Evolutionary conservation across 2,797 vertebrate genomes (phyloP).

Genomic region (Esox lucius): DNA sequence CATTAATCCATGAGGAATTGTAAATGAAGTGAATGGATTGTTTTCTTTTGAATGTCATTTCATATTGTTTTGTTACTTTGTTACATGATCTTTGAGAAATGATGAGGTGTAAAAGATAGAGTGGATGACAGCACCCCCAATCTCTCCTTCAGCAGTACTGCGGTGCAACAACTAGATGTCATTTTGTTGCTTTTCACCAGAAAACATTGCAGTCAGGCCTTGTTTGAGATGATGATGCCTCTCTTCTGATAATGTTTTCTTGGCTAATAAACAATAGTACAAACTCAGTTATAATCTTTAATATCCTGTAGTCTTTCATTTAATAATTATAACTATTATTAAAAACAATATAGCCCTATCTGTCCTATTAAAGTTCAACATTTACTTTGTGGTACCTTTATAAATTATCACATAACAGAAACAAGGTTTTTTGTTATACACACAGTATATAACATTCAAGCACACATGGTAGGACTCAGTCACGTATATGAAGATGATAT

Average conservation of each 20-base stretch:
- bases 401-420: too few species aligned
- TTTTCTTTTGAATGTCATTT: background rate
- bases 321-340: too few species aligned
- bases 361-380: too few species aligned
- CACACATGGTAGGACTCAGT: too few species aligned
- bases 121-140: conserved; percentile 23
- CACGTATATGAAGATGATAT: too few species aligned
- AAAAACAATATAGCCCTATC: too few species aligned
- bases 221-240: background rate
- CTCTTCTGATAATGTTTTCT: background rate
- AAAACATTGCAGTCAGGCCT: background rate
- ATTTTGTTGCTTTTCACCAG: background rate
- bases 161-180: background rate
- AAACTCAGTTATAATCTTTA: background rate
- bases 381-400: too few species aligned
- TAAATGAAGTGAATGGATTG: conserved; percentile 3
- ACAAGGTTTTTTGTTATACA: too few species aligned
- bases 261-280: background rate
- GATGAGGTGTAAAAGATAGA: background rate
- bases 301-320: too few species aligned
- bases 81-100: background rate
- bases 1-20: background rate
- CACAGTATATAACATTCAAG: too few species aligned
- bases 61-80: background rate
- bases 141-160: conserved; percentile 9